Evolutionary conservation across 2,888 invertebrate genomes (phyloP), one percentile per base, ranked within the genome.

Genomic region (Amblyjoppa fuscipennis): DNA sequence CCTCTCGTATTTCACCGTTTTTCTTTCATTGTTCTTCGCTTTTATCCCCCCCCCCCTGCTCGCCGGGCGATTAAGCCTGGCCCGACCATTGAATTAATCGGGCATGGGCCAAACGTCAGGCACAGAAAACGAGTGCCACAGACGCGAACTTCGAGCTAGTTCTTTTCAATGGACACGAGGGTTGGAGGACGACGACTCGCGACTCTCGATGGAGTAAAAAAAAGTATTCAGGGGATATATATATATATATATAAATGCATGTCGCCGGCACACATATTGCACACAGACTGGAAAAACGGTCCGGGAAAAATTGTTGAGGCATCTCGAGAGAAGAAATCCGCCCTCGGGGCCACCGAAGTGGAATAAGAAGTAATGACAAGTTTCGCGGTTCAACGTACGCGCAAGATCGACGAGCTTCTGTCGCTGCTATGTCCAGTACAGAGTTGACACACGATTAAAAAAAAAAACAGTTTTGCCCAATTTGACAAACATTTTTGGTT

Each of bases 31-130:
- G 79, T 80, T 68, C 75, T 82, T 82, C n/a, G 51, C 56, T 79
- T 70, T 75, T 75, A 59, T 74, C 66, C 59, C 45, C 31, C 53
- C 69, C 45, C 38, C 41, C 11, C 4, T 11, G 5, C 9, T 75
- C 53, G 11, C 28, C 28, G 59, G 28, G 31, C 74, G 75, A 74
- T 80, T 78, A 68, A 79, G 80, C 20, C 69, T 53, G 11, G 64
- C 73, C 56, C 70, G 82, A 82, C 81, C 84, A 84, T 74, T 83
- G 83, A 86, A 87, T 88, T 88, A 88, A 88, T 88, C 87, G 88
- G 85, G 83, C 87, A 86, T 87, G 70, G 75, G 75, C 83, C 73
- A 71, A 70, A 84, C 85, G 88, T 88, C 88, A 88, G 79, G 83
- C 77, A 28, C 88, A 88, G 88, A 83, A 77, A 85, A 85, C 83